Percentiles rank a stretch among this genome's conserved stretches.
Evolutionary conservation across 1,140 invertebrate genomes (phyloP).

Genomic region (Psilanteris sp.): DNA sequence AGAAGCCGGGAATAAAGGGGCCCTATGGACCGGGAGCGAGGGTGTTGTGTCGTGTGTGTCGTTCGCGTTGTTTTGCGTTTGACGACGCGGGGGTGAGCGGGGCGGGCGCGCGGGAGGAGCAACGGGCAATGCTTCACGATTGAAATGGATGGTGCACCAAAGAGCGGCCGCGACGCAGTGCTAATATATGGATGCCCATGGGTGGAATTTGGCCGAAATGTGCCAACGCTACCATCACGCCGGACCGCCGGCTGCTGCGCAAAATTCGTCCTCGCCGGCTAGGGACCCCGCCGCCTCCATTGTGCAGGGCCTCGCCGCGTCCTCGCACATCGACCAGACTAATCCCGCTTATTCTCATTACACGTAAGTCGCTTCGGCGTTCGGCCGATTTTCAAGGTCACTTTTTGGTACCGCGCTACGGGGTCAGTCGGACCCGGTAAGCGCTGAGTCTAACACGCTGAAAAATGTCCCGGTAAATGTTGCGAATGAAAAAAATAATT

Average conservation of each 20-base stretch:
- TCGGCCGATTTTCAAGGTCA: too few relatives aligned
- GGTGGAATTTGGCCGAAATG: conserved; percentile 81
- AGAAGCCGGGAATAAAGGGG: conserved; percentile 38
- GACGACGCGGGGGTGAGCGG: conserved; percentile 51
- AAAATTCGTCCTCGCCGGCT: conserved; percentile 75
- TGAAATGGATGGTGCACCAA: conserved; percentile 79
- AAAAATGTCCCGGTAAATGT: too few relatives aligned
- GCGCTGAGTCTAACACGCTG: too few relatives aligned
- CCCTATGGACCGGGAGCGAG: conserved; percentile 53
- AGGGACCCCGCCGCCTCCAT: conserved; percentile 73
- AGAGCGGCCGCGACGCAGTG: conserved; percentile 73
- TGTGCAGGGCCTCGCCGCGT: conserved; percentile 71
- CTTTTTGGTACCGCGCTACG: too few relatives aligned
- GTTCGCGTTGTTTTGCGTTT: conserved; percentile 58
- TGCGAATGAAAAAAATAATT: too few relatives aligned
- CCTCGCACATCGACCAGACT: conserved; percentile 76
- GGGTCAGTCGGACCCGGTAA: too few relatives aligned
- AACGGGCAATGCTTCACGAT: conserved; percentile 68
- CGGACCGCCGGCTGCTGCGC: conserved; percentile 70
- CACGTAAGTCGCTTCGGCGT: too few relatives aligned
- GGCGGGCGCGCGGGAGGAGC: conserved; percentile 33
- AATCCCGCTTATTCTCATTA: conserved; percentile 78
- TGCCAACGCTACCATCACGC: conserved; percentile 80
- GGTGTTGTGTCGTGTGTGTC: conserved; percentile 62
- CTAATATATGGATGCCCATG: conserved; percentile 81